phyloP scores from a whole-genome alignment of 2,888 invertebrate genomes.

The Luperina nickerlii region DNA sequence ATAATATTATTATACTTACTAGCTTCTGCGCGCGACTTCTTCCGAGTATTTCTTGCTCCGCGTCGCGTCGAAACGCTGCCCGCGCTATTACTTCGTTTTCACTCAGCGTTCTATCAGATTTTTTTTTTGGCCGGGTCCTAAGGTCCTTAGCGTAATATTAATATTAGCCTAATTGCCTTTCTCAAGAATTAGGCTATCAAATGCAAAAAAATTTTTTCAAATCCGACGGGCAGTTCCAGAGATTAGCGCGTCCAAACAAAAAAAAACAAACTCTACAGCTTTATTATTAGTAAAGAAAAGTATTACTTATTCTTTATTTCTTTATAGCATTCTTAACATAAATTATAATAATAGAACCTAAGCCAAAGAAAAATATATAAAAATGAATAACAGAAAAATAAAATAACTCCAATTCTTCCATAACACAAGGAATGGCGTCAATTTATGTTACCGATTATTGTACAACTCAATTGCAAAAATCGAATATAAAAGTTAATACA shows the following conservation, averaged over 20 bases:
- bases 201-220: neutral
- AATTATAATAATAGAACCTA: neutral
- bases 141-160: no score
- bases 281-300: neutral
- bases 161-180: neutral
- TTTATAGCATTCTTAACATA: neutral
- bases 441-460: conserved; percentile 24
- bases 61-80: no score
- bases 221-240: neutral
- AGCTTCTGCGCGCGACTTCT: neutral
- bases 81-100: no score
- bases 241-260: neutral
- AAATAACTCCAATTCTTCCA: neutral
- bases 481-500: conserved; percentile 43
- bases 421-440: conserved; percentile 10
- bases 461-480: conserved; percentile 24
- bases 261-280: neutral
- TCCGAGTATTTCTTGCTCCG: neutral
- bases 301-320: neutral
- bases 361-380: neutral
- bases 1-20: neutral
- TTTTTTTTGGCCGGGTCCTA: neutral
- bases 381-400: neutral
- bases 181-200: neutral
- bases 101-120: neutral